phyloP scores from a whole-genome alignment of 2,888 invertebrate genomes.

The Spodoptera littoralis region DNA sequence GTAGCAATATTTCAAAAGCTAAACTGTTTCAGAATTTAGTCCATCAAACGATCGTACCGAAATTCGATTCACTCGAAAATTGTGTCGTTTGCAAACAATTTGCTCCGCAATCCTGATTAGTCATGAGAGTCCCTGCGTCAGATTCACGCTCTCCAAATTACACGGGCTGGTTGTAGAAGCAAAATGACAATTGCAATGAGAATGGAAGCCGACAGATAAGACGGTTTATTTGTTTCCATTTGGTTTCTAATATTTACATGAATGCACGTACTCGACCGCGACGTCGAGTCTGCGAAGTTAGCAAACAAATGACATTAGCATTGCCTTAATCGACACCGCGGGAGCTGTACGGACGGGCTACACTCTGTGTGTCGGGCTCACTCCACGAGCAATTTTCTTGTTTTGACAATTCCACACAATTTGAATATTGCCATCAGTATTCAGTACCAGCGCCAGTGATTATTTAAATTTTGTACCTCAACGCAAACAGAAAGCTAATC shows the following conservation, averaged over 20 bases:
- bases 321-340: slow-evolving; percentile 83
- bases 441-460: slow-evolving; percentile 74
- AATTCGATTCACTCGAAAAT: slow-evolving; percentile 10
- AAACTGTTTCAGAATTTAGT: background rate
- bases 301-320: slow-evolving; percentile 84
- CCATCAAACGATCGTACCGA: background rate
- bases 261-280: slow-evolving; percentile 68
- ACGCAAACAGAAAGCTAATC: slow-evolving; percentile 75
- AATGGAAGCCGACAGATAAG: slow-evolving; percentile 71
- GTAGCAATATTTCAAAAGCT: slow-evolving; percentile 3
- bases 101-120: slow-evolving; percentile 21
- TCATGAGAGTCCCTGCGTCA: slow-evolving; percentile 19
- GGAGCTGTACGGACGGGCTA: slow-evolving; percentile 69
- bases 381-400: slow-evolving; percentile 78
- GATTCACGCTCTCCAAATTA: slow-evolving; percentile 28
- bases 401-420: slow-evolving; percentile 78
- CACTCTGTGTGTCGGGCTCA: slow-evolving; percentile 61
- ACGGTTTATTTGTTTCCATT: slow-evolving; percentile 68
- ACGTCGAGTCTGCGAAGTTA: slow-evolving; percentile 75
- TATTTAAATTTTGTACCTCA: slow-evolving; percentile 81
- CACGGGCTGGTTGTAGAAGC: slow-evolving; percentile 42
- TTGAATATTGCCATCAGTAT: slow-evolving; percentile 80
- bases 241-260: slow-evolving; percentile 70
- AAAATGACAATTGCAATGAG: slow-evolving; percentile 65
- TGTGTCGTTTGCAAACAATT: slow-evolving; percentile 2